phyloP scores from a whole-genome alignment of 2,113 vertebrate genomes.

The Thalassoma bifasciatum region DNA sequence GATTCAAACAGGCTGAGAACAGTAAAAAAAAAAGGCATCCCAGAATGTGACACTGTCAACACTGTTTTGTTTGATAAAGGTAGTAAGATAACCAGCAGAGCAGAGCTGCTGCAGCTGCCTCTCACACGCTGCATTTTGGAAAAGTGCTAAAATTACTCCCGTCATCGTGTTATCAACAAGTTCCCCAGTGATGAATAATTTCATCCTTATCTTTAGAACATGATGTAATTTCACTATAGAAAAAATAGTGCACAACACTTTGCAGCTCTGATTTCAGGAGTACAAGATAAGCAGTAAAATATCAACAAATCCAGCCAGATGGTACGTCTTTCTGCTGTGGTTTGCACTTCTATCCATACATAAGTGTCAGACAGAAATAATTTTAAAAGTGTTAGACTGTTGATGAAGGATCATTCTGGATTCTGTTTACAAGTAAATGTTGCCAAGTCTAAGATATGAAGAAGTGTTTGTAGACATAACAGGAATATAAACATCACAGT shows the following conservation, averaged over 20 bases:
- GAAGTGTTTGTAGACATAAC: background rate
- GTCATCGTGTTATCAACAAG: background rate
- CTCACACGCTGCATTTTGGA: too few relatives aligned
- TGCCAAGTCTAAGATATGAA: background rate
- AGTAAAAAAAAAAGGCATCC: background rate
- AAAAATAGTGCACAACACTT: background rate
- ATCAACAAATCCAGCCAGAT: background rate
- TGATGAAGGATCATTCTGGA: background rate
- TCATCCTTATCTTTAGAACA: too few relatives aligned
- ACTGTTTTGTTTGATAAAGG: background rate
- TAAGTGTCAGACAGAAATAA: slow-evolving; percentile 1
- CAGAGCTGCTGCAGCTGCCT: too few relatives aligned
- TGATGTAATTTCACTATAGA: background rate
- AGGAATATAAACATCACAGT: background rate
- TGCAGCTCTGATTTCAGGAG: background rate
- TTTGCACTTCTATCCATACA: background rate
- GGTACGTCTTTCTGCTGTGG: too few relatives aligned
- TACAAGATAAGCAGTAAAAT: background rate
- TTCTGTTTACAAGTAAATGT: slow-evolving; percentile 4
- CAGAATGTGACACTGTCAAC: background rate
- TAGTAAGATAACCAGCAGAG: background rate
- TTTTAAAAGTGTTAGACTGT: background rate
- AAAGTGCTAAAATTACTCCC: too few relatives aligned
- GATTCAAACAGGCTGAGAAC: background rate
- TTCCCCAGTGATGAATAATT: background rate